Conservation (phyloP, 2,797 vertebrate species). For the Myripristis jacobus region DNA sequence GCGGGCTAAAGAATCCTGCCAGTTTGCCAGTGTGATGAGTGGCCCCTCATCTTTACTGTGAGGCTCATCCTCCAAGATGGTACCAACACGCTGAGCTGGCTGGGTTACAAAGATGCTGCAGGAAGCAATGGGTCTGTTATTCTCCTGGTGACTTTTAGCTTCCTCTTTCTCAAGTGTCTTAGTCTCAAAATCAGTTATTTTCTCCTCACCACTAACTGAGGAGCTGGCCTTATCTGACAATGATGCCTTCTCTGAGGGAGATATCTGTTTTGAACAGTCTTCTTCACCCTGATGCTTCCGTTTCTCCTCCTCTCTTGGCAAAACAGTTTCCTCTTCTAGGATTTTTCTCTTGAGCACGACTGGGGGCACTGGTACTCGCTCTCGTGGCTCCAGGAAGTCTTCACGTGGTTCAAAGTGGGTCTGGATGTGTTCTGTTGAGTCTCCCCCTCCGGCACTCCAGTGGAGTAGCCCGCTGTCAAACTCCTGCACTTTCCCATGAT, state of each 20-base stretch:
- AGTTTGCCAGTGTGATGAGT: constrained; percentile 92
- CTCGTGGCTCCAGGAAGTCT: constrained; percentile 85
- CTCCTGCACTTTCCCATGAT: constrained; percentile 91
- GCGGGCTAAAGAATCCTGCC: constrained; percentile 97
- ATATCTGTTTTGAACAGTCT: constrained; percentile 58
- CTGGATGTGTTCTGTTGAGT: constrained; percentile 98
- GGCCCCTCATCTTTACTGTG: constrained; percentile 98
- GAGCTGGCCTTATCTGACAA: constrained; percentile 70
- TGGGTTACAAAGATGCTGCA: constrained; percentile 78
- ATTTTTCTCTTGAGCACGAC: constrained; percentile 64
- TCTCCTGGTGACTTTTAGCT: constrained; percentile 79
- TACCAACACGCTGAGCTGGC: constrained; percentile 83
- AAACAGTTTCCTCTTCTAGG: constrained; percentile 60
- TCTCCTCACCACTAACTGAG: constrained; percentile 78
- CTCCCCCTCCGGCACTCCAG: constrained; percentile 97
- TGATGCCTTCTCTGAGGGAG: constrained; percentile 68
- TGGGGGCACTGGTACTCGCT: constrained; percentile 80
- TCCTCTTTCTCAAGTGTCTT: constrained; percentile 77
- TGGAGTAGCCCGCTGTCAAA: constrained; percentile 97
- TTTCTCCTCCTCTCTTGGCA: constrained; percentile 78
- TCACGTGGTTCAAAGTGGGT: constrained; percentile 95
- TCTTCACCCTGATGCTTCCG: constrained; percentile 75
- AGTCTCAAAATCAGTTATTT: constrained; percentile 77
- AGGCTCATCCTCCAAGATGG: constrained; percentile 96
- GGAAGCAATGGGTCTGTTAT: constrained; percentile 82